Conservation (phyloP, 2,113 vertebrate genomes). For the Lagopus muta region DNA sequence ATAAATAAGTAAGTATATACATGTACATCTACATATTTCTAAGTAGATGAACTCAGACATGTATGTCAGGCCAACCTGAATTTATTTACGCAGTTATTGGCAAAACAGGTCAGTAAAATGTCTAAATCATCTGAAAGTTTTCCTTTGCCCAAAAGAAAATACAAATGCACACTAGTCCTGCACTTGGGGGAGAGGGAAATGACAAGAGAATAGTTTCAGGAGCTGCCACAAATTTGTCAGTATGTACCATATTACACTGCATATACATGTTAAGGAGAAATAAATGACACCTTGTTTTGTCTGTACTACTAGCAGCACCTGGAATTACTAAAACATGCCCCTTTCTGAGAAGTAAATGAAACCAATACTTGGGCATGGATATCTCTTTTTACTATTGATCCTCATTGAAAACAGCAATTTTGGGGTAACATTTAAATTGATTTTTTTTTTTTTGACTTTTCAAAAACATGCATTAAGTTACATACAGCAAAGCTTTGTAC, state of each 20-base stretch:
- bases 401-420: neutral
- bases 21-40: neutral
- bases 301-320: neutral
- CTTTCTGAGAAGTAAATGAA: neutral
- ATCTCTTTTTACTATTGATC: neutral
- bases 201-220: neutral
- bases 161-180: neutral
- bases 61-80: neutral
- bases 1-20: neutral
- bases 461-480: neutral
- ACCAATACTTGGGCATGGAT: no score
- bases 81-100: neutral
- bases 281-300: neutral
- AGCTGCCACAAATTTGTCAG: neutral
- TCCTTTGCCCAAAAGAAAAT: neutral
- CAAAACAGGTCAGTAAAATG: neutral
- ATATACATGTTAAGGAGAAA: neutral
- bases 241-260: neutral
- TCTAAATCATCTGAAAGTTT: neutral
- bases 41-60: rapidly evolving
- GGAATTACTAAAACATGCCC: neutral
- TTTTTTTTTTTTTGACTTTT: neutral
- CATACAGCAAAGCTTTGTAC: neutral
- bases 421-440: neutral
- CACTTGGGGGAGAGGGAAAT: neutral